phyloP scores from a whole-genome alignment of 2,797 vertebrate species.

The Megaceryle alcyon region DNA sequence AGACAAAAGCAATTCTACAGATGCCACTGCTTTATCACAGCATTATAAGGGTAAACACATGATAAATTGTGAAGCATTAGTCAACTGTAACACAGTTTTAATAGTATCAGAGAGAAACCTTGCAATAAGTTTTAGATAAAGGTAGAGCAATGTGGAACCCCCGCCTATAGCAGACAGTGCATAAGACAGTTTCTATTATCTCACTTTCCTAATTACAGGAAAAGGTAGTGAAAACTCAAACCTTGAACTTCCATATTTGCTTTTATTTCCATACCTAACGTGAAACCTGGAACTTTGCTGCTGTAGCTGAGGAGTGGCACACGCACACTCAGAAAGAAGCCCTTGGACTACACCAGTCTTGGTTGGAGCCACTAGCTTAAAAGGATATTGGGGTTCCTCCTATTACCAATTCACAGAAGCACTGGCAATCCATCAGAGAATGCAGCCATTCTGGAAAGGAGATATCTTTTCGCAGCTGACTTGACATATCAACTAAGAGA shows the following conservation, averaged over 20 bases:
- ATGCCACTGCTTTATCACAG: background rate
- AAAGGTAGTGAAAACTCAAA: slow-evolving; percentile 31
- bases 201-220: slow-evolving; percentile 51
- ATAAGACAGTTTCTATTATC: slow-evolving; percentile 20
- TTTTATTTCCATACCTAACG: background rate
- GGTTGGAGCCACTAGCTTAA: background rate
- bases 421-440: background rate
- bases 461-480: background rate
- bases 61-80: background rate
- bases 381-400: background rate
- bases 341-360: background rate
- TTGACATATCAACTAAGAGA: background rate
- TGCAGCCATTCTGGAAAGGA: background rate
- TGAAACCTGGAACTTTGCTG: background rate
- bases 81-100: background rate
- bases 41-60: background rate
- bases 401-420: background rate
- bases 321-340: background rate
- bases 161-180: background rate
- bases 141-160: background rate
- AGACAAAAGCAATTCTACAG: background rate
- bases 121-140: slow-evolving; percentile 15
- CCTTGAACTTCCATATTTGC: background rate
- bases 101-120: background rate
- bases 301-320: background rate